Base-by-base conservation (phyloP, 2,797 vertebrate species). In the Sarcoramphus papa region DNA sequence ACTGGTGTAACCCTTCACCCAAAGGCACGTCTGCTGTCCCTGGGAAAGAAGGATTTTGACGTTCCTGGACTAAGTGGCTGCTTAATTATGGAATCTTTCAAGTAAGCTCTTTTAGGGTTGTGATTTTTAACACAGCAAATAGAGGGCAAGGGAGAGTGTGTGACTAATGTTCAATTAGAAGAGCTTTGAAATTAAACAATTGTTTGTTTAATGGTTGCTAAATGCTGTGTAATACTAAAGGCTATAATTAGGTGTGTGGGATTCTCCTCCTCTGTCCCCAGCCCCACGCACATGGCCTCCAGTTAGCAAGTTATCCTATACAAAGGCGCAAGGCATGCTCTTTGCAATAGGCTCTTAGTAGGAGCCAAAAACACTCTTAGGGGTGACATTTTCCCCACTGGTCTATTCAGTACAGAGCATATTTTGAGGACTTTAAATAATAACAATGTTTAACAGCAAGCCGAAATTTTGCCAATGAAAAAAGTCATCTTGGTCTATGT, bases 91-190 rank as follows among this genome's bases (percentile, higher is more conserved):
- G 83, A 92, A 92, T 72, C 25, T 76, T 87, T 86, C 72, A 88
- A 85, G 45, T 78, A 92, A 96, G 68, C 25, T 81, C 41, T 96
- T 97, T 92, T 43, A 97, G 18, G 62, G 31, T 54, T 86, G 70
- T 67, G 85, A 91, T 93, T 97, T 97, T 97, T 95, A 97, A 82
- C 70, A 79, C 27, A 78, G 68, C 76, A 94, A 96, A 83, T 56
- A 70, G 74, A 90, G 81, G 80, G 89, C 86, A 96, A 97, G 40
- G 35, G 88, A 92, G 64, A 94, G 33, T 60, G 56, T 97, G 92
- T 96, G 92, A 97, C 91, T 97, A 94, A 96, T 90, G 84, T 74
- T 96, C 94, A 96, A 91, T 96, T 96, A 95, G 94, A 97, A 95
- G 74, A 93, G 72, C 65, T 95, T 94, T 90, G 85, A 93, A 95